A percentile compares a stretch with the other conserved stretches of the same genome.
These are phyloP conservation scores for Drosophila robusta DNA, from an alignment of 2,888 invertebrate species.

Conservation along the genomic window DNA sequence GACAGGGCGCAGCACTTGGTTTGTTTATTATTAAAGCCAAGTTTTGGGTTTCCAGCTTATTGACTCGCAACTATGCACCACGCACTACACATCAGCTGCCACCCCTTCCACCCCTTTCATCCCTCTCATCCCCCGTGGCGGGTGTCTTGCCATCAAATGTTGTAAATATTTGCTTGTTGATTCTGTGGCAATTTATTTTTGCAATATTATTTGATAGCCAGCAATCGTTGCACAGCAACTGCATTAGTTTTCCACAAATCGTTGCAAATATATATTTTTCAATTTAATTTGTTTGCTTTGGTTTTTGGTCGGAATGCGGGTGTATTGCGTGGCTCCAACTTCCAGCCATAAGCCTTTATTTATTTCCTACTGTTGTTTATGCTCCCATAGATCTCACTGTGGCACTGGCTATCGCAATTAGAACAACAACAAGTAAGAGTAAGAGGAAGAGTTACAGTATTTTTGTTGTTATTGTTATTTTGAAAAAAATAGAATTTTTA, in stretches of 20 bases:
- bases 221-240: conserved; percentile 35
- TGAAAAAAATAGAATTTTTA: too few relatives aligned
- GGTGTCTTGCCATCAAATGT: conserved; percentile 40
- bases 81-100: conserved; percentile 20
- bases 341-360: conserved; percentile 57
- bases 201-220: conserved; percentile 50
- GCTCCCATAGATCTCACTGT: background rate
- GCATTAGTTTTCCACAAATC: conserved; percentile 46
- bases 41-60: conserved; percentile 65
- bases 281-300: conserved; percentile 66
- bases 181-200: conserved; percentile 63
- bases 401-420: conserved; percentile 46
- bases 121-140: background rate
- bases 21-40: conserved; percentile 75
- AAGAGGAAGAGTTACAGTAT: too few relatives aligned
- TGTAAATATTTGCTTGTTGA: conserved; percentile 74
- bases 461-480: too few relatives aligned
- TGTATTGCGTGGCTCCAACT: background rate
- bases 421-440: too few relatives aligned
- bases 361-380: conserved; percentile 42
- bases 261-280: conserved; percentile 41
- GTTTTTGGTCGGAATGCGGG: background rate
- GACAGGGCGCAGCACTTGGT: conserved; percentile 22
- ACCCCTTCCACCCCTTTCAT: background rate
- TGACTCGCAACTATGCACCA: conserved; percentile 58